Evolutionary conservation across 2,888 invertebrate species (phyloP).

Genomic region (Glyphotaelius pellucidus): DNA sequence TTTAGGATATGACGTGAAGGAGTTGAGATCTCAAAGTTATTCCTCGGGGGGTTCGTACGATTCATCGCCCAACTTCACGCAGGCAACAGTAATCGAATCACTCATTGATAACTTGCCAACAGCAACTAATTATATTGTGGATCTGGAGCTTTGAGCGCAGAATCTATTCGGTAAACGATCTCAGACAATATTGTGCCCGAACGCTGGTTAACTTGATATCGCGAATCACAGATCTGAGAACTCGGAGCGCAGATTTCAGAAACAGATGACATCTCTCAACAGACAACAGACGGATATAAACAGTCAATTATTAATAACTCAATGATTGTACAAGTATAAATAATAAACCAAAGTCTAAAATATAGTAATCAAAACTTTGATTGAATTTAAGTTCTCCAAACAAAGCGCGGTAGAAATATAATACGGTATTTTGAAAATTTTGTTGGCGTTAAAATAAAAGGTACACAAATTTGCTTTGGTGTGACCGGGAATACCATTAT

Average conservation of each 20-base stretch:
- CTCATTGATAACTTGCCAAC: constrained; percentile 53
- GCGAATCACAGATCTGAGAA: constrained; percentile 27
- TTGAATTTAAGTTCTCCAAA: neutral
- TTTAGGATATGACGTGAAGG: constrained; percentile 8
- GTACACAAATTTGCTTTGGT: neutral
- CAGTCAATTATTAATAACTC: neutral
- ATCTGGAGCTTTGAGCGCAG: neutral
- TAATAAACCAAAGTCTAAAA: neutral
- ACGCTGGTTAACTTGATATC: constrained; percentile 39
- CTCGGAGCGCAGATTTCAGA: constrained; percentile 28
- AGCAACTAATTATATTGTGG: constrained; percentile 44
- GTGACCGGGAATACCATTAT: neutral
- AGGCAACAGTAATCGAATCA: constrained; percentile 49
- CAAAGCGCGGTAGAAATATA: neutral
- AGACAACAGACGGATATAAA: constrained; percentile 8
- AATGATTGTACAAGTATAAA: neutral
- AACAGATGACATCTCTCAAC: constrained; percentile 39
- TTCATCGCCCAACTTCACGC: constrained; percentile 51
- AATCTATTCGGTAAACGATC: constrained; percentile 12
- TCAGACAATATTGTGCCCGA: neutral
- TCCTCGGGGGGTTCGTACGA: constrained; percentile 25
- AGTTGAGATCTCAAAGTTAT: constrained; percentile 6
- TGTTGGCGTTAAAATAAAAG: neutral
- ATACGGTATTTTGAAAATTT: neutral
- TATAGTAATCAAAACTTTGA: neutral